A percentile compares a stretch with the other conserved stretches of the same genome.
Conservation (phyloP, 2,113 vertebrate species). For the Galemys pyrenaicus region DNA sequence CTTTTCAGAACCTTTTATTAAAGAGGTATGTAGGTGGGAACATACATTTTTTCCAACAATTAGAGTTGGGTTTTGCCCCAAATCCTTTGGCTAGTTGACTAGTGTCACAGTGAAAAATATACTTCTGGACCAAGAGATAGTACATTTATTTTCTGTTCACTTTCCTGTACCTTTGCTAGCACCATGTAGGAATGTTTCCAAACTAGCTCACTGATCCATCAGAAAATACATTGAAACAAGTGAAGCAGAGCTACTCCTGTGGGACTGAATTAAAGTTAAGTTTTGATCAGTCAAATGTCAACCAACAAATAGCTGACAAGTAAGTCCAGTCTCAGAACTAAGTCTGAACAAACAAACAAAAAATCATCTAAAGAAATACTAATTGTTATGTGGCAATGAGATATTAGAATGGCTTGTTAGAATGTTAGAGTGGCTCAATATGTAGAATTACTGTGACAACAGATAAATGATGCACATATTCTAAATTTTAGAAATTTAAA, state of each 20-base stretch:
- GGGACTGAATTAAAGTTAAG: neutral
- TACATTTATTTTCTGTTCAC: neutral
- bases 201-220: fast-evolving
- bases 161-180: neutral
- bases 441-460: neutral
- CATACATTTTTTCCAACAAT: neutral
- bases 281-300: neutral
- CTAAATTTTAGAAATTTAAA: neutral
- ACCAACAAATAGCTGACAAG: neutral
- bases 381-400: neutral
- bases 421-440: neutral
- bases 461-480: neutral
- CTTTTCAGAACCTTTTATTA: neutral
- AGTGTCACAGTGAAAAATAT: neutral
- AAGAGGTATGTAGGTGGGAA: fast-evolving
- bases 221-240: neutral
- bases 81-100: neutral
- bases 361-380: neutral
- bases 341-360: neutral
- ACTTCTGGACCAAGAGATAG: neutral
- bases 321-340: neutral
- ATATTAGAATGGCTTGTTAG: neutral
- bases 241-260: fast-evolving
- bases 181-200: neutral
- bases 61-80: neutral